These are phyloP conservation scores for Neolamprologus kungweensis DNA, from an alignment of 2,113 vertebrate genomes.

Conservation along the genomic window DNA sequence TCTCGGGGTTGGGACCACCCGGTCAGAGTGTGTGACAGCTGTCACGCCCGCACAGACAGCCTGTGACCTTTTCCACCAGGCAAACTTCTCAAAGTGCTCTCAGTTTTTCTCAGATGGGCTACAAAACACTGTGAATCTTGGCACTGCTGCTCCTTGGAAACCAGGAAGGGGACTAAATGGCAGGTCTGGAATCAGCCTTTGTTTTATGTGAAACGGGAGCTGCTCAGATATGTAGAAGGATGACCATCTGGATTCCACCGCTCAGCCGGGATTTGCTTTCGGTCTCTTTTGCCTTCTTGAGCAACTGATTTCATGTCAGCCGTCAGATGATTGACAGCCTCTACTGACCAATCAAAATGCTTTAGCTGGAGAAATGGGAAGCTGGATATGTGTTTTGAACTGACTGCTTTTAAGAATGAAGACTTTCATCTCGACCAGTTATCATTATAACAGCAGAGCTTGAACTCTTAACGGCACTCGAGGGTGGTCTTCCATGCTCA, in stretches of 20 bases:
- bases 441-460: not conserved
- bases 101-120: not conserved
- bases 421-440: not conserved
- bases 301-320: not conserved
- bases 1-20: constrained; percentile 80
- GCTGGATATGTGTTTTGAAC: not conserved
- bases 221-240: not conserved
- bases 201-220: not conserved
- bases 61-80: constrained; percentile 37
- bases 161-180: not conserved
- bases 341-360: not conserved
- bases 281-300: not conserved
- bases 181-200: not conserved
- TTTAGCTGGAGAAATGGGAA: not conserved
- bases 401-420: not conserved
- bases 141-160: not conserved
- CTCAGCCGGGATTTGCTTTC: not conserved
- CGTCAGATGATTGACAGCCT: not conserved
- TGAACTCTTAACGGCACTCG: not conserved
- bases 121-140: constrained; percentile 1
- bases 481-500: not conserved
- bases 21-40: constrained; percentile 73
- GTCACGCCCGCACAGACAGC: constrained; percentile 46
- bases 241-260: not conserved
- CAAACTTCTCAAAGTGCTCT: not conserved